phyloP scores from a whole-genome alignment of 1,140 invertebrate genomes.

The Nymphalis io region DNA sequence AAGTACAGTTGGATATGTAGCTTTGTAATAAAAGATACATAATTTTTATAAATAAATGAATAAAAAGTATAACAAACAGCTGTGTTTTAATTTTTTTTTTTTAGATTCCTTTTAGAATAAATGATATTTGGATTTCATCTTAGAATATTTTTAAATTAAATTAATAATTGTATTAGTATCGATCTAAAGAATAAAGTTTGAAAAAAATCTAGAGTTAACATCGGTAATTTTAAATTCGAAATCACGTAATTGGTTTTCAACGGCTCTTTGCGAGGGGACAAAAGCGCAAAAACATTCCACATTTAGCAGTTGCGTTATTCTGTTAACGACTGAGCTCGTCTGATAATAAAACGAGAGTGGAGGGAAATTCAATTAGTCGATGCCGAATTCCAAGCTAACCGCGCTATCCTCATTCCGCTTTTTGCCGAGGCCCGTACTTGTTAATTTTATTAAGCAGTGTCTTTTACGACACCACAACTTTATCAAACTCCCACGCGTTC shows the following conservation, averaged over 20 bases:
- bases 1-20: too few species aligned
- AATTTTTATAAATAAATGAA: too few species aligned
- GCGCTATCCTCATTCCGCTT: constrained; percentile 2
- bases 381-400: constrained; percentile 9
- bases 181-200: too few species aligned
- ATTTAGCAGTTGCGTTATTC: constrained; percentile 12
- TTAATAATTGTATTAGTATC: too few species aligned
- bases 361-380: constrained; percentile 25
- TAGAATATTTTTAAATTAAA: too few species aligned
- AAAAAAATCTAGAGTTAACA: too few species aligned
- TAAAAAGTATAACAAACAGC: too few species aligned
- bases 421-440: constrained; percentile 10
- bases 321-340: constrained; percentile 15
- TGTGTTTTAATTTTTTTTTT: too few species aligned
- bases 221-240: neutral
- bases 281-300: constrained; percentile 17
- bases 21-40: too few species aligned
- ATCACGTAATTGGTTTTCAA: neutral
- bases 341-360: constrained; percentile 25
- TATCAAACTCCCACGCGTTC: neutral
- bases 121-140: too few species aligned
- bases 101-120: too few species aligned
- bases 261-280: neutral
- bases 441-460: constrained; percentile 19
- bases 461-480: constrained; percentile 17